phyloP scores from a whole-genome alignment of 2,888 invertebrate genomes.

The Mesoligia furuncula region DNA sequence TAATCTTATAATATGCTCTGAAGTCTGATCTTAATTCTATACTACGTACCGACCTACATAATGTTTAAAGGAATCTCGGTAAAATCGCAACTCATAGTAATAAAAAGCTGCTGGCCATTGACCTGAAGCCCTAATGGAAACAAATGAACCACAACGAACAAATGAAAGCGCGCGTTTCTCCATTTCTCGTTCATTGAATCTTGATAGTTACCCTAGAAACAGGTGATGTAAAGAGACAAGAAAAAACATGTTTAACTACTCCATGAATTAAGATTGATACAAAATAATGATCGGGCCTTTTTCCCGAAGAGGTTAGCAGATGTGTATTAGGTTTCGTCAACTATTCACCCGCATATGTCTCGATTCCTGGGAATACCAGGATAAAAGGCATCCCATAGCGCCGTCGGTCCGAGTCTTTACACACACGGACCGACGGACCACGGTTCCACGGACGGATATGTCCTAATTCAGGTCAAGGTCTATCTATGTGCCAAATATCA shows the following conservation, averaged over 20 bases:
- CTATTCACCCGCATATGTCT: too few relatives aligned
- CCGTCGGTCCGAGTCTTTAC: too few relatives aligned
- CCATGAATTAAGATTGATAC: not conserved
- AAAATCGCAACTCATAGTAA: not conserved
- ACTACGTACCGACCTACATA: too few relatives aligned
- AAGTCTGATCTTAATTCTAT: not conserved
- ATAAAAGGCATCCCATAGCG: too few relatives aligned
- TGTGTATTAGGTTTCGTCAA: not conserved
- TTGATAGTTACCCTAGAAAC: not conserved
- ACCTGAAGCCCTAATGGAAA: slow-evolving; percentile 20
- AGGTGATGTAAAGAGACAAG: too few relatives aligned
- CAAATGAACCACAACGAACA: slow-evolving; percentile 19
- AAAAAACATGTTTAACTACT: not conserved
- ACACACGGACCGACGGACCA: too few relatives aligned
- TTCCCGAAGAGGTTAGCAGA: not conserved
- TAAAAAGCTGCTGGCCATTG: slow-evolving; percentile 13
- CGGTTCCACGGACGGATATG: too few relatives aligned
- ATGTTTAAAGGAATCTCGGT: not conserved
- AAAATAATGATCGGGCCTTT: not conserved
- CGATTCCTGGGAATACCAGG: too few relatives aligned
- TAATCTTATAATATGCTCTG: too few relatives aligned
- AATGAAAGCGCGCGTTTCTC: slow-evolving; percentile 8
- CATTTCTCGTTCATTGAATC: slow-evolving; percentile 17
- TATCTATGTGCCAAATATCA: too few relatives aligned
- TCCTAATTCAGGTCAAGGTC: too few relatives aligned